Evolutionary conservation across 1,140 invertebrate genomes (phyloP).

Genomic region (Chymomyza costata): DNA sequence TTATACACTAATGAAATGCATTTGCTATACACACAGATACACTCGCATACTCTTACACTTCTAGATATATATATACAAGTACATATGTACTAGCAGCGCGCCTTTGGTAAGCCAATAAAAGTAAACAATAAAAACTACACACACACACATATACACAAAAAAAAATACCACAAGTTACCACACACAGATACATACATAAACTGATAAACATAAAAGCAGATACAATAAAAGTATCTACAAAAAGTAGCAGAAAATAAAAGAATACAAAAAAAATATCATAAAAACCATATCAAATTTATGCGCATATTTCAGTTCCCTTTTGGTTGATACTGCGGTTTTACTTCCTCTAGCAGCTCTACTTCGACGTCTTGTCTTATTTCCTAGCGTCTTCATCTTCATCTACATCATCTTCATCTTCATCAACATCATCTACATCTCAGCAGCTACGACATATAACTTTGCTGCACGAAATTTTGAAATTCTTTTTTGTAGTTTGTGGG

Average conservation of each 20-base stretch:
- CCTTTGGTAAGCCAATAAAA: constrained; percentile 58
- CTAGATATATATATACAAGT: constrained; percentile 5
- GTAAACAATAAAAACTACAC: constrained; percentile 25
- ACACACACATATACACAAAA: constrained; percentile 20
- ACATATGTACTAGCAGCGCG: constrained; percentile 17
- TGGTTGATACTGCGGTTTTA: too few species aligned
- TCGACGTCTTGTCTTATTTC: too few species aligned
- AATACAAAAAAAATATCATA: constrained; percentile 52
- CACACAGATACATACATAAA: constrained; percentile 14
- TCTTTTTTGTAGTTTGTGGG: too few species aligned
- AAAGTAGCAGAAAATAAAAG: constrained; percentile 24
- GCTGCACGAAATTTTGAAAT: too few species aligned
- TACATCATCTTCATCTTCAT: too few species aligned
- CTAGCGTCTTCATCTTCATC: too few species aligned
- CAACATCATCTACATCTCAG: too few species aligned
- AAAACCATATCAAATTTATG: constrained; percentile 70
- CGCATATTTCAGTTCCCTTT: constrained; percentile 69
- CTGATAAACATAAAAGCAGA: constrained; percentile 16
- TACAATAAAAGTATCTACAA: constrained; percentile 11
- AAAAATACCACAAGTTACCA: too few species aligned
- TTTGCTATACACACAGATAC: constrained; percentile 9
- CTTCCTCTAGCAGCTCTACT: too few species aligned
- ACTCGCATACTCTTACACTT: neutral
- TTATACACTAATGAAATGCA: constrained; percentile 37
- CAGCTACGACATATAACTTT: too few species aligned